Conservation (phyloP, 37 sponge, comb jelly and placozoan genomes). For the Chondrosia reniformis region DNA sequence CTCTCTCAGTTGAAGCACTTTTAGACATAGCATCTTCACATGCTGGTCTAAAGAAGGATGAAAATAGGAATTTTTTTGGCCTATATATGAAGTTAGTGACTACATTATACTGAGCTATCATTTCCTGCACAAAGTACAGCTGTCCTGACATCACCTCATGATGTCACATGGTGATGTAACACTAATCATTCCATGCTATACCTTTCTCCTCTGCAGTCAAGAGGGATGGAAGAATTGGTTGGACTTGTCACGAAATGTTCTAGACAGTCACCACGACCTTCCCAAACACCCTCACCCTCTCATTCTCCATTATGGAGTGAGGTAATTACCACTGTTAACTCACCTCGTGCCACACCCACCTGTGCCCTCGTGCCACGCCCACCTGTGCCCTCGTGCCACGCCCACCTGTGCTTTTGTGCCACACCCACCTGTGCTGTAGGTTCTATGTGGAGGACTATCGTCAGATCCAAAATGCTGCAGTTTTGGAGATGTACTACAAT, state of each 20-base stretch:
- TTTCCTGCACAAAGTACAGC: neutral
- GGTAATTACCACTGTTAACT: constrained; percentile 38
- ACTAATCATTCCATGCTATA: neutral
- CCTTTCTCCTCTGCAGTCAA: neutral
- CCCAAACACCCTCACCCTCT: constrained; percentile 49
- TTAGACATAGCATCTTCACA: constrained; percentile 35
- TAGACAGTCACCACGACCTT: constrained; percentile 71
- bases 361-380: too few species aligned
- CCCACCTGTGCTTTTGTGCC: too few species aligned
- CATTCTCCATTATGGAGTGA: constrained; percentile 46
- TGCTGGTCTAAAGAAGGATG: constrained; percentile 28
- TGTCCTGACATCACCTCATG: neutral
- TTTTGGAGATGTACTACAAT: constrained; percentile 68
- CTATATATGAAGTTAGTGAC: neutral
- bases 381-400: too few species aligned
- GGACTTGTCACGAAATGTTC: constrained; percentile 65
- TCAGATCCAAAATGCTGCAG: constrained; percentile 41
- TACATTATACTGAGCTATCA: neutral
- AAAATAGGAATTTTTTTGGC: constrained; percentile 26
- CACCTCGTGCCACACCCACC: too few species aligned
- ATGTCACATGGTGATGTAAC: too few species aligned
- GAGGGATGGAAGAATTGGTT: constrained; percentile 77
- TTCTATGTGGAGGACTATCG: constrained; percentile 63
- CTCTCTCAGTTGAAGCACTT: constrained; percentile 19
- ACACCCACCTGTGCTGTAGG: too few species aligned